Evolutionary conservation across 2,113 vertebrate species (phyloP).

Genomic region (Lutjanus erythropterus): DNA sequence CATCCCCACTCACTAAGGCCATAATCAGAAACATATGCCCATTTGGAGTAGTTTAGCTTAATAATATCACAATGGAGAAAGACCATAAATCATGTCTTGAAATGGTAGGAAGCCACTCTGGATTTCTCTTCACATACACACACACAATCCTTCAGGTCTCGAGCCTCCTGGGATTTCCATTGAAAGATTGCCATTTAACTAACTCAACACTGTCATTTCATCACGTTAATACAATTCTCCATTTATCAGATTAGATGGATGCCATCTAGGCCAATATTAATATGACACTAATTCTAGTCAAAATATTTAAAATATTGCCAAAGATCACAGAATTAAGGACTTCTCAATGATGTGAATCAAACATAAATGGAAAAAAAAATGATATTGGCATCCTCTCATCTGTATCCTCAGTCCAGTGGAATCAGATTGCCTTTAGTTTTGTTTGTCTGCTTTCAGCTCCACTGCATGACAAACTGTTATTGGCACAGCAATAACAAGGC

Average conservation of each 20-base stretch:
- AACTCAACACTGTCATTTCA: slow-evolving; percentile 39
- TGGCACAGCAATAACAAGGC: slow-evolving; percentile 84
- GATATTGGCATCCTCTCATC: slow-evolving; percentile 56
- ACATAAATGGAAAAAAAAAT: slow-evolving; percentile 54
- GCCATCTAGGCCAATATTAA: slow-evolving; percentile 15
- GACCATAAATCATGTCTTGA: slow-evolving; percentile 76
- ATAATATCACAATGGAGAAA: slow-evolving; percentile 83
- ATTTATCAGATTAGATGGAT: slow-evolving; percentile 32
- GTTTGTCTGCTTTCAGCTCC: slow-evolving; percentile 82
- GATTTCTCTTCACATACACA: slow-evolving; percentile 50
- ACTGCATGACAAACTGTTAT: slow-evolving; percentile 85
- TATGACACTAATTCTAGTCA: slow-evolving; percentile 1
- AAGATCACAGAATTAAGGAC: slow-evolving; percentile 35
- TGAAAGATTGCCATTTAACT: slow-evolving; percentile 37
- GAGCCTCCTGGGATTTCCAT: slow-evolving; percentile 31
- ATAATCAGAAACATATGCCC: slow-evolving; percentile 80
- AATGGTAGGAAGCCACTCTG: slow-evolving; percentile 59
- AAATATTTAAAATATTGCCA: slow-evolving; percentile 32
- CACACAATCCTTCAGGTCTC: slow-evolving; percentile 27
- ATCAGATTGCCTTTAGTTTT: slow-evolving; percentile 80
- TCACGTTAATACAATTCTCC: slow-evolving; percentile 18
- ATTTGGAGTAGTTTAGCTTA: slow-evolving; percentile 81
- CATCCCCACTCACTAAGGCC: slow-evolving; percentile 69
- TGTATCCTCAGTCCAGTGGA: slow-evolving; percentile 72
- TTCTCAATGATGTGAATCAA: slow-evolving; percentile 45